Percentiles rank a stretch among this genome's conserved stretches.
Evolutionary conservation across 1,140 invertebrate species (phyloP).

Genomic region (Lasioglossum albipes): DNA sequence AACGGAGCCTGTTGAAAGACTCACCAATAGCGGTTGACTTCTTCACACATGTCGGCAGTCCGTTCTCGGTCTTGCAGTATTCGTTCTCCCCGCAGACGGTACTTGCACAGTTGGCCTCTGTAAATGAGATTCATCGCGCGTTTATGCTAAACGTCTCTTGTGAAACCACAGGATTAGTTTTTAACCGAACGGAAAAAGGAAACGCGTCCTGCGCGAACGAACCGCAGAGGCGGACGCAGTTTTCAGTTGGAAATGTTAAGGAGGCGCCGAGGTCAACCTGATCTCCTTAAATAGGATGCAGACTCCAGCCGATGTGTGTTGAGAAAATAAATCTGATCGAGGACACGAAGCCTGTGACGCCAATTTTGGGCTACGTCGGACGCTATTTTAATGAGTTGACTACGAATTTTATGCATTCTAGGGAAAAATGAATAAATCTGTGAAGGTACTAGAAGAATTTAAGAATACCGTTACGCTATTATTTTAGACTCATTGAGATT

Average conservation of each 20-base stretch:
- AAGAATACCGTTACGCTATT: no score
- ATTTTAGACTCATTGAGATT: no score
- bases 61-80: slow-evolving; percentile 74
- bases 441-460: no score
- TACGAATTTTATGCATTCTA: no score
- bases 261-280: background rate
- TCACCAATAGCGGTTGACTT: slow-evolving; percentile 70
- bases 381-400: no score
- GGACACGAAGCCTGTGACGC: no score
- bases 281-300: background rate
- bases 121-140: background rate
- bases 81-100: slow-evolving; percentile 71
- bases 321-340: background rate
- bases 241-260: background rate
- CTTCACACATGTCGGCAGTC: slow-evolving; percentile 71
- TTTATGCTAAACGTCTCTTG: background rate
- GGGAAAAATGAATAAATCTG: no score
- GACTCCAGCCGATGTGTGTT: background rate
- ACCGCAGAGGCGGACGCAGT: no score
- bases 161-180: no score
- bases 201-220: no score
- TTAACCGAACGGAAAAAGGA: no score
- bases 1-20: slow-evolving; percentile 39
- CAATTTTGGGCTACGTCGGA: no score
- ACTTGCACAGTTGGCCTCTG: slow-evolving; percentile 69